These are phyloP conservation scores for Dascillus cervinus DNA, from an alignment of 2,888 invertebrate species.

Conservation along the genomic window DNA sequence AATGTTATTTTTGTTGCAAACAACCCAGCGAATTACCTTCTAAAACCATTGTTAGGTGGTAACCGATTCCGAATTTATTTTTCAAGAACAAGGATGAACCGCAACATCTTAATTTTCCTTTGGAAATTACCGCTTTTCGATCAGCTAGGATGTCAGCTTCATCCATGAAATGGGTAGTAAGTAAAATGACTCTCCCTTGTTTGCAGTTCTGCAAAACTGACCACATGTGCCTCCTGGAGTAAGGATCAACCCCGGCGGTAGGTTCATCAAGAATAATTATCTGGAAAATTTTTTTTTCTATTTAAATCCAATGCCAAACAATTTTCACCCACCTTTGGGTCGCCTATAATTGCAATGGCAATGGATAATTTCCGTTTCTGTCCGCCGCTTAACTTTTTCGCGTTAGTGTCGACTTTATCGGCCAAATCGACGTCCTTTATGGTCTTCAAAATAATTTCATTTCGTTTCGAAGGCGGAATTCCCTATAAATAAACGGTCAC, in stretches of 20 bases:
- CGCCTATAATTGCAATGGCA: conserved; percentile 79
- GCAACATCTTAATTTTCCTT: conserved; percentile 71
- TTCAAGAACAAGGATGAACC: conserved; percentile 81
- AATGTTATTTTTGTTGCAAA: no score
- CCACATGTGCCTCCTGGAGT: conserved; percentile 77
- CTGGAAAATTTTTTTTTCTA: conserved; percentile 40
- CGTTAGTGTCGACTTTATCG: conserved; percentile 58
- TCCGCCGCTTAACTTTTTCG: conserved; percentile 75
- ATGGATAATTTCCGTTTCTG: conserved; percentile 80
- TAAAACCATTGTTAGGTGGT: conserved; percentile 73
- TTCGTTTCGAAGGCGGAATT: conserved; percentile 47
- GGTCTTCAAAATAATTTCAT: conserved; percentile 58
- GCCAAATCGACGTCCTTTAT: conserved; percentile 66
- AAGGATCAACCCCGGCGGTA: conserved; percentile 80
- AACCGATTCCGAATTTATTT: conserved; percentile 82
- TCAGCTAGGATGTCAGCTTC: conserved; percentile 84
- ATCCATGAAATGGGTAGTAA: conserved; percentile 87
- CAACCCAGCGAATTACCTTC: conserved; percentile 41
- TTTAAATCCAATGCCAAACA: no score
- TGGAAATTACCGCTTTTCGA: conserved; percentile 77
- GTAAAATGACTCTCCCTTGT: conserved; percentile 65
- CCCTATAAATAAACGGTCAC: no score
- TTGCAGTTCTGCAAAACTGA: conserved; percentile 66
- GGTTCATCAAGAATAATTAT: conserved; percentile 83
- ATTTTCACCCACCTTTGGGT: conserved; percentile 81